phyloP scores from a whole-genome alignment of 2,797 vertebrate genomes.

The Pipistrellus pipistrellus region DNA sequence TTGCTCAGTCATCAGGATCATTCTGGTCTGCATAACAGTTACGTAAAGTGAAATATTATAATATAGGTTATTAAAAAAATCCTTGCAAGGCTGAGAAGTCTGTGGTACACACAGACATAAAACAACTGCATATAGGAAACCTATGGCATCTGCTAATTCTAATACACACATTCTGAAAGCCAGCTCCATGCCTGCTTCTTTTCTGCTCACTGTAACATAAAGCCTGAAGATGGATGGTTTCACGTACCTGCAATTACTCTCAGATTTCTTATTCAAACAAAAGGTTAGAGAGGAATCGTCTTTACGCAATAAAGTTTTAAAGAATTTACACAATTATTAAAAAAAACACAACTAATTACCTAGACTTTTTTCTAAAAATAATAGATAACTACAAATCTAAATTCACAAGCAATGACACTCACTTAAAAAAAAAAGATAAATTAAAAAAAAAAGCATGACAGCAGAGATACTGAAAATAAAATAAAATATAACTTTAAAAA shows the following conservation, averaged over 20 bases:
- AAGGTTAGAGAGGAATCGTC: not conserved
- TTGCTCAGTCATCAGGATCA: not conserved
- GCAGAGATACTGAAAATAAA: not conserved
- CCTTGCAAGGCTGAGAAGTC: not conserved
- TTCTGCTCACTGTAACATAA: not conserved
- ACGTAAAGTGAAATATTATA: not conserved
- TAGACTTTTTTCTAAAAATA: not conserved
- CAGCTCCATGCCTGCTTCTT: not conserved
- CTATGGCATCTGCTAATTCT: not conserved
- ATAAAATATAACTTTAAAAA: not conserved
- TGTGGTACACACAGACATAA: not conserved
- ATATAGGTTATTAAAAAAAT: not conserved
- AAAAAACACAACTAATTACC: not conserved
- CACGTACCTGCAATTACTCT: not conserved
- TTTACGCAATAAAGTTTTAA: not conserved
- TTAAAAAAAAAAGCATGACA: not conserved
- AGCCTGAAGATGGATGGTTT: not conserved
- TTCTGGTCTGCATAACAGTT: not conserved
- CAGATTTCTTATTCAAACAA: not conserved
- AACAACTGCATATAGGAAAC: not conserved
- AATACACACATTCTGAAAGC: not conserved
- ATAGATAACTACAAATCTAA: not conserved
- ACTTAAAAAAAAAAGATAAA: not conserved
- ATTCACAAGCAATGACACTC: not conserved
- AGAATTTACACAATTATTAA: not conserved